Percentiles rank a stretch among this genome's conserved stretches.
phyloP scores from a whole-genome alignment of 2,797 vertebrate genomes.

The Dendrocincla fuliginosa region DNA sequence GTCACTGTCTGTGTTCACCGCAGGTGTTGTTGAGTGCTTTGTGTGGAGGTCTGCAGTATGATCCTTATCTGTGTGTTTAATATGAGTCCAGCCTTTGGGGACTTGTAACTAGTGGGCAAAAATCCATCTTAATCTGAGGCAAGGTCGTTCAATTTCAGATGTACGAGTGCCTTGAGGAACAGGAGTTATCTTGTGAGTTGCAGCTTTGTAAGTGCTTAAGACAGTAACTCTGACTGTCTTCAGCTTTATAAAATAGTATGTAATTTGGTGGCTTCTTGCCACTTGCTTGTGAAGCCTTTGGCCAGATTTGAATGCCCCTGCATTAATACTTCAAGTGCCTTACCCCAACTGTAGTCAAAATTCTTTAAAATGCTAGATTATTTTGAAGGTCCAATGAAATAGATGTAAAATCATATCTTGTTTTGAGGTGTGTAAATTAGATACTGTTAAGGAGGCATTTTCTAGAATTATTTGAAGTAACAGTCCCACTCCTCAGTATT shows the following conservation, averaged over 20 bases:
- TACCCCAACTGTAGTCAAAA: not conserved
- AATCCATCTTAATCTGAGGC: not conserved
- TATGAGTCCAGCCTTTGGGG: not conserved
- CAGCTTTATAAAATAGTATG: not conserved
- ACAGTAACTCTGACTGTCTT: not conserved
- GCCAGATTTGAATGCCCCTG: not conserved
- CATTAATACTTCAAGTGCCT: not conserved
- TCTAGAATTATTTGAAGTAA: constrained; percentile 12
- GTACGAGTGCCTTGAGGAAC: not conserved
- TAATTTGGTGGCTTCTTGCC: not conserved
- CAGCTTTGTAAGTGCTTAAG: constrained; percentile 6
- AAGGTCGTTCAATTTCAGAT: not conserved
- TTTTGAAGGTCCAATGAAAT: not conserved
- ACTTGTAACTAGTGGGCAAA: not conserved
- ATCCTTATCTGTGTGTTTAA: not conserved
- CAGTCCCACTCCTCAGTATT: constrained; percentile 29
- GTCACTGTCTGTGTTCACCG: not conserved
- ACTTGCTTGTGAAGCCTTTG: not conserved
- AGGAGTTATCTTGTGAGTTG: not conserved
- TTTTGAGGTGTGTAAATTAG: not conserved
- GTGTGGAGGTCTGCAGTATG: not conserved
- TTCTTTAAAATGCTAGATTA: not conserved
- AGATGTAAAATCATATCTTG: not conserved
- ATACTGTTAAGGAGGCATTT: constrained; percentile 35
- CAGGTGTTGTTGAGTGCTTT: not conserved